Evolutionary conservation across 2,888 invertebrate genomes (phyloP).

Genomic region (Dysmachus trigonus): DNA sequence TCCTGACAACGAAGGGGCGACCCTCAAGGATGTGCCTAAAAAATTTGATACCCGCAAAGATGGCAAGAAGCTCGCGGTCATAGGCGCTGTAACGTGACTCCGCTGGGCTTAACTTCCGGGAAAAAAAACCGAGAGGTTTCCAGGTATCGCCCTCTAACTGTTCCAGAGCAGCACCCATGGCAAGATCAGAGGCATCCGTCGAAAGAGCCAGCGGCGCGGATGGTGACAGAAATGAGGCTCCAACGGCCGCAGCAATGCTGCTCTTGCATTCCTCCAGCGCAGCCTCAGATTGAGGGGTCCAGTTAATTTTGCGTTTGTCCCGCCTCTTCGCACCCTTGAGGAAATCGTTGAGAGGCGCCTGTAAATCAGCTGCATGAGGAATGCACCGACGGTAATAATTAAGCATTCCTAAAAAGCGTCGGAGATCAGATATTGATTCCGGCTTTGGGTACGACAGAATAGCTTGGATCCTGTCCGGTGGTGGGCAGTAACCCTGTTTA

Average conservation of each 20-base stretch:
- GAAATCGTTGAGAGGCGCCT: not conserved
- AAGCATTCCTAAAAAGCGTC: no score
- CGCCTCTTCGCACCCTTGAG: not conserved
- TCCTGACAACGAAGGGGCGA: slow-evolving; percentile 32
- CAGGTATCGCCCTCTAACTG: slow-evolving; percentile 45
- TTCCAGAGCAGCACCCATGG: slow-evolving; percentile 19
- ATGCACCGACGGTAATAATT: not conserved
- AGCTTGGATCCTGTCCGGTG: no score
- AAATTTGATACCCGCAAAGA: slow-evolving; percentile 55
- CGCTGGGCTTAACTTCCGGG: slow-evolving; percentile 54
- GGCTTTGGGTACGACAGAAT: no score
- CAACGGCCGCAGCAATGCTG: not conserved
- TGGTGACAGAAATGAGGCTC: not conserved
- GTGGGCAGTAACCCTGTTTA: no score
- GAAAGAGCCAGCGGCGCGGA: no score
- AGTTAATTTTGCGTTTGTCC: not conserved
- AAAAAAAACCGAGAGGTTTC: slow-evolving; percentile 60
- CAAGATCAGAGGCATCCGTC: slow-evolving; percentile 28
- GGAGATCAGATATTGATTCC: no score
- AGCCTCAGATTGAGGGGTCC: not conserved
- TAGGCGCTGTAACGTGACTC: slow-evolving; percentile 58
- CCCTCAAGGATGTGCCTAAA: slow-evolving; percentile 48
- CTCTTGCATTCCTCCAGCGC: not conserved
- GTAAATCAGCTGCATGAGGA: not conserved
- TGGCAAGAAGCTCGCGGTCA: slow-evolving; percentile 60